Percentiles rank a stretch among this genome's conserved stretches.
Conservation (phyloP, 1,140 invertebrate species). For the Anthonomus grandis region DNA sequence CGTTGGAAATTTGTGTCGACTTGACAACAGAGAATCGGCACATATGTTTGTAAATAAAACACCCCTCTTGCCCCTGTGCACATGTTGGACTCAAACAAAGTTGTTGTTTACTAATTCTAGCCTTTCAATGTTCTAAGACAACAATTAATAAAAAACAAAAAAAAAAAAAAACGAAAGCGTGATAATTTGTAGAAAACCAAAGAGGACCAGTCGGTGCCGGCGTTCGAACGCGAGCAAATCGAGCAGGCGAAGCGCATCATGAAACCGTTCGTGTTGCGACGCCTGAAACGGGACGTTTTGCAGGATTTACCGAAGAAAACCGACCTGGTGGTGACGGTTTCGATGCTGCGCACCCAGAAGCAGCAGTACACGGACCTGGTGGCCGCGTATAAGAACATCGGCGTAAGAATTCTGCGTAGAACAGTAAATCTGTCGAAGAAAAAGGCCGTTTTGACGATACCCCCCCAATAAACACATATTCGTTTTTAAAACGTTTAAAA, state of each 20-base stretch:
- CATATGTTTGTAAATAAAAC: too few species aligned
- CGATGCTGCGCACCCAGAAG: constrained; percentile 68
- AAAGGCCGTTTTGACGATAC: too few species aligned
- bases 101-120: too few species aligned
- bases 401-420: constrained; percentile 47
- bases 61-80: too few species aligned
- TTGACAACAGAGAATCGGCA: too few species aligned
- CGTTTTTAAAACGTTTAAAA: too few species aligned
- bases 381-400: constrained; percentile 63
- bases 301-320: constrained; percentile 76
- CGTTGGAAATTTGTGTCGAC: too few species aligned
- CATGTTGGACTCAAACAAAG: too few species aligned
- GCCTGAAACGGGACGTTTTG: constrained; percentile 85
- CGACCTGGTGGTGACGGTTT: constrained; percentile 62
- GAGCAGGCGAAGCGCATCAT: constrained; percentile 92
- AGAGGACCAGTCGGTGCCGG: constrained; percentile 56
- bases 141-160: too few species aligned
- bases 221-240: constrained; percentile 85
- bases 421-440: too few species aligned
- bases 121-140: too few species aligned
- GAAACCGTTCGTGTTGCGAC: constrained; percentile 91
- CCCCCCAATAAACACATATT: too few species aligned
- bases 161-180: neutral
- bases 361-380: constrained; percentile 73
- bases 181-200: constrained; percentile 32